Evolutionary conservation across 2,797 vertebrate genomes (phyloP), one percentile per base, ranked within the genome.

Genomic region (Anomalospiza imberbis): DNA sequence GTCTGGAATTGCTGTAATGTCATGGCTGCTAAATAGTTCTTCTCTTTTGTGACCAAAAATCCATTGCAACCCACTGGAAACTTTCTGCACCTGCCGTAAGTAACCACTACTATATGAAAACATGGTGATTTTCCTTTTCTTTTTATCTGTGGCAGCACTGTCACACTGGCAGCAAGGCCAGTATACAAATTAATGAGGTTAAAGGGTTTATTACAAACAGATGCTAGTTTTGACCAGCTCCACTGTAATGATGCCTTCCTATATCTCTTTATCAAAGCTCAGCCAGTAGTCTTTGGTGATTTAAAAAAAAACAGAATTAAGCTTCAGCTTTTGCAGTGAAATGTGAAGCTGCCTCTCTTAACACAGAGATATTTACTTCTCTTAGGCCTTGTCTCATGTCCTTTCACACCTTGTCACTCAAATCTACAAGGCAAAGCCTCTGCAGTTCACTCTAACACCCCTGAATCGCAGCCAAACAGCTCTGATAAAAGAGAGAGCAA

Each of bases 401-500:
- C 53, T 83, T 77, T 96, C 88, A 94, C 92, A 97, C 93, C 90
- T 91, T 95, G 95, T 96, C 91, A 92, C 71, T 92, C 79, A 94
- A 88, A 62, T 89, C 77, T 48, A 88, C 48, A 95, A 95, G 91
- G 89, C 91, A 96, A 88, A 97, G 85, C 65, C 80, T 91, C 75
- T 83, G 91, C 82, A 66, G 85, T 47, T 97, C 94, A 89, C 95
- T 90, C 80, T 81, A 75, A 96, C 94, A 96, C 75, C 92, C 96
- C 94, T 95, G 93, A 96, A 95, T 51, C 88, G 91, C 96, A 96
- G 97, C 93, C 96, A 97, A 96, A 87, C 54, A 76, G 92, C 91
- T 92, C 93, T 94, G 97, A 97, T 97, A 98, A 97, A 96, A 95
- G 80, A 22, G 71, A 89, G 65, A 80, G 89, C 26, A 29, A 95